Conservation (phyloP, 2,113 vertebrate species). For the Spizaetus ornatus region DNA sequence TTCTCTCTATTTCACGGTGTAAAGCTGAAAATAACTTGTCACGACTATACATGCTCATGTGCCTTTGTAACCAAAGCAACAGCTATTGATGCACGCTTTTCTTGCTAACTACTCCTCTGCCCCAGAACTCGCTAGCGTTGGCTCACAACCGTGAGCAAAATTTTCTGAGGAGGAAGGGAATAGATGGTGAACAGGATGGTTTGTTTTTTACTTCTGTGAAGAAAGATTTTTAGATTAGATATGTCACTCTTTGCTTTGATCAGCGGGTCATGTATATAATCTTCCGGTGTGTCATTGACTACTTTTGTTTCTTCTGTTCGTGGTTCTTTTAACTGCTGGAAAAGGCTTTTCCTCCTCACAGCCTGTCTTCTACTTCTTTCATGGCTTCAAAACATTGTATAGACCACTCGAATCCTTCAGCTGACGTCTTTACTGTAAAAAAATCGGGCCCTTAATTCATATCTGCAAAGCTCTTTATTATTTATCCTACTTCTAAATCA, state of each 20-base stretch:
- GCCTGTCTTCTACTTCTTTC: not conserved
- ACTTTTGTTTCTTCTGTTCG: not conserved
- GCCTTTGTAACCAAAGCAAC: slow-evolving; percentile 64
- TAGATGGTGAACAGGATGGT: not conserved
- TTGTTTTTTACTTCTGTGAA: not conserved
- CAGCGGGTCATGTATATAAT: not conserved
- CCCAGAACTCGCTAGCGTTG: not conserved
- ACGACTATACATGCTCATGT: not conserved
- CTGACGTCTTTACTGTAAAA: not conserved
- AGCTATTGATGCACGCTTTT: slow-evolving; percentile 34
- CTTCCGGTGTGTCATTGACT: not conserved
- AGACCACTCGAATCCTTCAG: not conserved
- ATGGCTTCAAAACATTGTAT: not conserved
- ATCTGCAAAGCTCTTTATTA: not conserved
- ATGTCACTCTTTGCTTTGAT: not conserved
- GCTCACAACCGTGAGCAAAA: not conserved
- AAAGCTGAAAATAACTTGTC: slow-evolving; percentile 61
- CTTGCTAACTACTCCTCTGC: slow-evolving; percentile 28
- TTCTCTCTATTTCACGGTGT: slow-evolving; percentile 30
- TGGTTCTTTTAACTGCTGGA: not conserved
- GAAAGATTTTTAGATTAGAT: not conserved
- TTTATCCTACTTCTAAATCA: slow-evolving; percentile 24
- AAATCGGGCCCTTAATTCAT: not conserved
- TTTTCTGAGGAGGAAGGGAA: not conserved
- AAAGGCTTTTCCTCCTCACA: not conserved